These are phyloP conservation scores for Synodontis membranacea DNA, from an alignment of 2,113 vertebrate genomes.

Conservation along the genomic window DNA sequence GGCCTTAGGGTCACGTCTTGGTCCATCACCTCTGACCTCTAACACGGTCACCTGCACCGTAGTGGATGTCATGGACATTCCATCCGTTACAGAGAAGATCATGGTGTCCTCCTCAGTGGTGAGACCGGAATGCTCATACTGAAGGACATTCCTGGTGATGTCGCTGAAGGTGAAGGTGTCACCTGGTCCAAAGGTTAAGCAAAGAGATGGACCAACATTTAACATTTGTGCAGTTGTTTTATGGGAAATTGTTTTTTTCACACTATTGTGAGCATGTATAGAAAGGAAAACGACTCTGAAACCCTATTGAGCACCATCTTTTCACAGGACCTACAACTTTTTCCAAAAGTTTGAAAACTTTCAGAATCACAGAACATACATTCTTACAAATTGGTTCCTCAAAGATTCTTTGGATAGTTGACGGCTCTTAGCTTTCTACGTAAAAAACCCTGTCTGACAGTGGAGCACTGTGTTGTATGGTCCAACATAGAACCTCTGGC, in stretches of 20 bases:
- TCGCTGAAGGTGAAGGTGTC: constrained; percentile 89
- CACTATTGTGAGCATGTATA: neutral
- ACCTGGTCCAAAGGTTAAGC: constrained; percentile 68
- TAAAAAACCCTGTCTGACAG: too few species aligned
- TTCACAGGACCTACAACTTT: neutral
- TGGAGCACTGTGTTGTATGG: neutral
- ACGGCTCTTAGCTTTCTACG: neutral
- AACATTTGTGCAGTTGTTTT: neutral
- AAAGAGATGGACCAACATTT: neutral
- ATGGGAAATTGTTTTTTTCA: neutral
- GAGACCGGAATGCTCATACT: constrained; percentile 83
- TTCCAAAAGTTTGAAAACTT: neutral
- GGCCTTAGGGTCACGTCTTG: constrained; percentile 72
- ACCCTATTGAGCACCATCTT: neutral
- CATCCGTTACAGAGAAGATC: constrained; percentile 87
- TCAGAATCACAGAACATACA: neutral
- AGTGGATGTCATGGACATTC: constrained; percentile 73
- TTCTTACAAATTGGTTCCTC: neutral
- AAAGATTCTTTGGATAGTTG: neutral
- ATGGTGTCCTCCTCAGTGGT: constrained; percentile 78
- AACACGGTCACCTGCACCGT: constrained; percentile 80
- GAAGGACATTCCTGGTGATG: constrained; percentile 77
- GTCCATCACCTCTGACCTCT: constrained; percentile 66
- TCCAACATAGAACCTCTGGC: neutral
- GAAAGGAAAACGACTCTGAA: neutral